Base-by-base conservation (phyloP, 2,888 invertebrate species). In the Ischnura elegans region DNA sequence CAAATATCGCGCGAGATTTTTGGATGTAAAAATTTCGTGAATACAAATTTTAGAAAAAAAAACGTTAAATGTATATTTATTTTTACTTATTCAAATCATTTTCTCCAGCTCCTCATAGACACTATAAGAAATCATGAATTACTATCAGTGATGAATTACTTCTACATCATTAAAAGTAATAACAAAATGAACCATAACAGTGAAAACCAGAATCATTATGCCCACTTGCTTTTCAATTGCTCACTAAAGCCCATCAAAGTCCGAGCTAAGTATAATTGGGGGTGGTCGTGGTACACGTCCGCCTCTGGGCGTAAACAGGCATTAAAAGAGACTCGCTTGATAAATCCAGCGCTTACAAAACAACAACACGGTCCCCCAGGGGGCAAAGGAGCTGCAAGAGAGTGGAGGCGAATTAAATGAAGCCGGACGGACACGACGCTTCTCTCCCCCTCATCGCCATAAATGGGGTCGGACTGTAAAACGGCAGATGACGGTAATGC, bases 401-500 rank as follows among this genome's bases (percentile, higher is more conserved):
- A 13, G 36, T 25, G 61, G 36, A 76, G 76, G 36, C 76, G 61
- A 61, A 61, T 76, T 76, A 36, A 76, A 36, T 76, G 76, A 76
- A 76, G 76, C 76, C 76, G 76, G 76, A 76, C 36, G 16, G 76
- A 10, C 5, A 29, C n/a, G 66, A n/a, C 66, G 25, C 29, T 76
- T 36, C 29, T 36, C 36, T 25, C 3, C 55, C 10, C 5, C n/a
- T 13, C 47, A 47, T 19, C 51, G 16, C 51, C 4, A 1, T 5
- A 1, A 61, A 61, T 13, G 76, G 76, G 36, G 36, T 76, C 5
- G 36, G 76, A 76, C 76, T 76, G 25, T 36, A 76, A 76, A 76
- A 36, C 76, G 76, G 76, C 36, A 76, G 76, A 76, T 76, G 76
- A 76, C 76, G 76, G 76, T 76, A 76, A 76, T 76, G 76, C 36